Evolutionary conservation across 1,140 invertebrate genomes (phyloP).

Genomic region (Drosophila arawakana): DNA sequence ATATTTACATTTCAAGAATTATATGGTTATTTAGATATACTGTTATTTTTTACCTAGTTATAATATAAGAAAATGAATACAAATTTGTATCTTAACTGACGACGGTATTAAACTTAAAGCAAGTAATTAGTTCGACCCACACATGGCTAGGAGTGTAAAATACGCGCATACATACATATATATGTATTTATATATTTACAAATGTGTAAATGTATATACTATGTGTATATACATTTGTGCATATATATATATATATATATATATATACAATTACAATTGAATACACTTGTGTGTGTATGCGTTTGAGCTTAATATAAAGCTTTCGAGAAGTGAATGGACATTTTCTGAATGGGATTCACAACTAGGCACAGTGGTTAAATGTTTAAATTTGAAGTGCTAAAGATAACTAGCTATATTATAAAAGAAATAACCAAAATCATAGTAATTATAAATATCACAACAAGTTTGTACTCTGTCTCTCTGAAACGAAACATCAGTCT

Average conservation of each 20-base stretch:
- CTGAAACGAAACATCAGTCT: too few relatives aligned
- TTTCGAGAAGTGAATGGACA: constrained; percentile 14
- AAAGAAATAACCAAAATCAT: too few relatives aligned
- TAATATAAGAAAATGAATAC: too few relatives aligned
- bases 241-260: neutral
- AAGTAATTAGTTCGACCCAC: neutral
- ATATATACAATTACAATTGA: neutral
- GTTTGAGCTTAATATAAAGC: neutral
- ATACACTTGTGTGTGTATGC: neutral
- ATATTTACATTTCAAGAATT: constrained; percentile 1
- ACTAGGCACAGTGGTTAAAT: neutral
- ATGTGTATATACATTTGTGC: neutral
- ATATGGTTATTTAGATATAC: too few relatives aligned
- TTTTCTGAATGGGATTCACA: constrained; percentile 14
- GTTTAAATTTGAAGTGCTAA: too few relatives aligned
- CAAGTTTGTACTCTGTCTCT: too few relatives aligned
- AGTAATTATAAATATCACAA: too few relatives aligned
- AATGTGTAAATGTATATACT: neutral
- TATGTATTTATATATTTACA: too few relatives aligned
- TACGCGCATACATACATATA: neutral
- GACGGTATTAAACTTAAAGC: neutral
- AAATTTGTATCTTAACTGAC: neutral
- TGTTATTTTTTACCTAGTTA: too few relatives aligned
- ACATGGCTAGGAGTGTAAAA: neutral
- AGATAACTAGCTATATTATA: too few relatives aligned